Base-by-base conservation (phyloP, 2,888 invertebrate species). In the Leptothorax acervorum region DNA sequence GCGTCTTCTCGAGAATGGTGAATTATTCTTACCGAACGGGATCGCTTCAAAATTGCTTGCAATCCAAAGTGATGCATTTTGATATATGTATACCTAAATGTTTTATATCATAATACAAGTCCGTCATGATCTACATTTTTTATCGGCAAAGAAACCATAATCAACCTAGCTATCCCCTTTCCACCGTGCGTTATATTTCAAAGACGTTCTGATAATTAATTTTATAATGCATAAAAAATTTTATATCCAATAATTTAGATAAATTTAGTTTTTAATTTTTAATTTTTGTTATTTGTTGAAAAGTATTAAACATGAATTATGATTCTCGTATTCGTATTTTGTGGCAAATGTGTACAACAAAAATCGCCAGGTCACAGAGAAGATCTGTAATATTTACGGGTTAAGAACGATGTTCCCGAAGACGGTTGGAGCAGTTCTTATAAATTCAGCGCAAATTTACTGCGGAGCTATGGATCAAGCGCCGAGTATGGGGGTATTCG, bases 361-460 rank as follows among this genome's bases (percentile, higher is more conserved):
- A 62, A 60, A 48, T 48, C 12, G 18, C 18, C 3, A 51, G 48
- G 28, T 60, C 51, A 31, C 45, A 31, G 79, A 39, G 51, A 57
- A 81, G 35, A 71, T 81, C 8, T 70, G 6, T 35, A 35, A 35
- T 35, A 79, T 71, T 62, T 73, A 62, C 28, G 76, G 39, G 62
- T 48, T 62, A 53, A 63, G 76, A 76, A 76, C 63, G 60, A 53
- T 45, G 57, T 45, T 75, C 45, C 23, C 57, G 55, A 88, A 71
- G 75, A 83, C 53, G 86, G 39, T 48, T 48, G 57, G 48, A 48
- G 66, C 82, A 48, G 53, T 81, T 60, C 79, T 87, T 90, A 89
- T 90, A 93, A 93, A 93, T 93, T 93, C 86, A 65, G 82, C 15
- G 78, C 68, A 88, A 93, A 93, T 93, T 93, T 93, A 93, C 89